phyloP scores from a whole-genome alignment of 2,113 vertebrate genomes.

The Barnardius zonarius region DNA sequence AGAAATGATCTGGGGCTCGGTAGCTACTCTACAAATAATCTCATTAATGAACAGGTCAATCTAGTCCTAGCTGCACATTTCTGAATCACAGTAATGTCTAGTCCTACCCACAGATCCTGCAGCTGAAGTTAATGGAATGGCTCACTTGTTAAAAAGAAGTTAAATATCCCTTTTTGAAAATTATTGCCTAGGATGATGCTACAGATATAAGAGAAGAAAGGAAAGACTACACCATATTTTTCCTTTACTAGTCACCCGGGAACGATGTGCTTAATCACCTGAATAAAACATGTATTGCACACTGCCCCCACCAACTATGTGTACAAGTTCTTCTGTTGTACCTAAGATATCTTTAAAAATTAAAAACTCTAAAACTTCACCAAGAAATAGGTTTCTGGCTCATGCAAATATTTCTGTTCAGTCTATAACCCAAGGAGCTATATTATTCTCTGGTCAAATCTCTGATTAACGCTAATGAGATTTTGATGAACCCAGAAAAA shows the following conservation, averaged over 20 bases:
- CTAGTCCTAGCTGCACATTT: neutral
- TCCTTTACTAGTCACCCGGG: neutral
- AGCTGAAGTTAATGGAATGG: neutral
- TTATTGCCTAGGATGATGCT: neutral
- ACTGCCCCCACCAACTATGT: neutral
- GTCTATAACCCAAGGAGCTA: neutral
- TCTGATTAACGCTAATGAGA: neutral
- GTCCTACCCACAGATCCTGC: neutral
- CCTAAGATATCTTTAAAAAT: neutral
- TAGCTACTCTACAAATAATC: neutral
- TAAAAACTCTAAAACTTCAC: neutral
- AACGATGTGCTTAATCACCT: neutral
- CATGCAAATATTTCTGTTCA: neutral
- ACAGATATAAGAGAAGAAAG: neutral
- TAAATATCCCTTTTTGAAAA: neutral
- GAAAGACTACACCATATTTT: neutral
- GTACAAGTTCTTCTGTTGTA: neutral
- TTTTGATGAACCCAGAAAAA: slow-evolving; percentile 17
- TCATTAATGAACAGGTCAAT: neutral
- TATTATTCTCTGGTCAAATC: neutral
- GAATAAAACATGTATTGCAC: neutral
- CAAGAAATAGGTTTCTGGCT: neutral
- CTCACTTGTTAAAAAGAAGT: neutral
- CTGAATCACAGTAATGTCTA: neutral
- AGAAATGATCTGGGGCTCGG: neutral